These are phyloP conservation scores for Drosophila imparisetae DNA, from an alignment of 2,888 invertebrate species.

Conservation along the genomic window DNA sequence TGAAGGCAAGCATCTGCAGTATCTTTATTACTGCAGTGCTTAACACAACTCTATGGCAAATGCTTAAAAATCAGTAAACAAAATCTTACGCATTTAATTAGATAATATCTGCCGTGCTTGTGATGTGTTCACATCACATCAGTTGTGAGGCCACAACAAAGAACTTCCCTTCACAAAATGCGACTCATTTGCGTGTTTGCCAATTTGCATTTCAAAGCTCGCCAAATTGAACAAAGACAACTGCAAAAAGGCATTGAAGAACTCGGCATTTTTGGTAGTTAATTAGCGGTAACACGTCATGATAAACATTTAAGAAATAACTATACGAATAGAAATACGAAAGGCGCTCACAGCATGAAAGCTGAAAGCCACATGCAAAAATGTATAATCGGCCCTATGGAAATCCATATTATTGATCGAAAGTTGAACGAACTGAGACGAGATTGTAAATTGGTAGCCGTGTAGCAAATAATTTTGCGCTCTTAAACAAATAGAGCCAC, in stretches of 20 bases:
- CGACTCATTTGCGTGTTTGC: slow-evolving; percentile 55
- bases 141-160: slow-evolving; percentile 54
- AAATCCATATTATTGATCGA: slow-evolving; percentile 65
- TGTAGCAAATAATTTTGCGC: slow-evolving; percentile 51
- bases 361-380: slow-evolving; percentile 15
- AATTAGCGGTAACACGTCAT: slow-evolving; percentile 66
- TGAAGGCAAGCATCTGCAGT: slow-evolving; percentile 25
- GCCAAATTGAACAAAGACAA: slow-evolving; percentile 61
- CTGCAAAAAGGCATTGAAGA: slow-evolving; percentile 58
- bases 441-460: slow-evolving; percentile 43
- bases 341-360: slow-evolving; percentile 44
- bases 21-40: slow-evolving; percentile 44
- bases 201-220: slow-evolving; percentile 73
- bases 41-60: slow-evolving; percentile 46
- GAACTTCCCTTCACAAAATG: slow-evolving; percentile 75
- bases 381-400: slow-evolving; percentile 27
- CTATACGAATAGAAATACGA: slow-evolving; percentile 41
- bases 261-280: slow-evolving; percentile 51
- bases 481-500: slow-evolving; percentile 48
- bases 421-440: slow-evolving; percentile 71
- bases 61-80: slow-evolving; percentile 42
- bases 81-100: slow-evolving; percentile 60
- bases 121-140: slow-evolving; percentile 30
- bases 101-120: slow-evolving; percentile 28
- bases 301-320: slow-evolving; percentile 49